Conservation (phyloP, 2,113 vertebrate genomes). For the Oryzias curvinotus region DNA sequence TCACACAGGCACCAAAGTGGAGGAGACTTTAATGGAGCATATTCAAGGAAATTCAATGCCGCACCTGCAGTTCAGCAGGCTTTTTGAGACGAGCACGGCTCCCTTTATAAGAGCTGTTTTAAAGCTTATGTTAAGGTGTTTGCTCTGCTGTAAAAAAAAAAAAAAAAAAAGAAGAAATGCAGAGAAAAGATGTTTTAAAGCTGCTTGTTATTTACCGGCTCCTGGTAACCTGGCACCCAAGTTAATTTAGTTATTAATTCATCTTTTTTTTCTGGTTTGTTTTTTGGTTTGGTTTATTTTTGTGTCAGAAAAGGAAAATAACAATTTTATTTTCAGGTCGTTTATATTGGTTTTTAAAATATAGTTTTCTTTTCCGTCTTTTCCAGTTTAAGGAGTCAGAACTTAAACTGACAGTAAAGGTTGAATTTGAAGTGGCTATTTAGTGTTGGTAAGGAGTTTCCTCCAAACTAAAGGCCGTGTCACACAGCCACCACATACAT, state of each 20-base stretch:
- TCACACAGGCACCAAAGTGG: constrained; percentile 32
- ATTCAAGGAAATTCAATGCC: constrained; percentile 59
- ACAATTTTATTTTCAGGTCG: background rate
- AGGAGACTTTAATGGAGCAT: constrained; percentile 33
- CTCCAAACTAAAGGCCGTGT: too few species aligned
- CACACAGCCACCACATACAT: too few species aligned
- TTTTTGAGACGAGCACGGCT: constrained; percentile 6
- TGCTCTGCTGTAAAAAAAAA: constrained; percentile 5
- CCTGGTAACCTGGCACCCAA: too few species aligned
- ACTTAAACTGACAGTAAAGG: too few species aligned
- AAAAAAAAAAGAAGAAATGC: constrained; percentile 1
- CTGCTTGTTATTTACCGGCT: background rate
- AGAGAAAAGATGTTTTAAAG: constrained; percentile 20
- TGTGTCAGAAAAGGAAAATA: background rate
- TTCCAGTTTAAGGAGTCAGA: too few species aligned
- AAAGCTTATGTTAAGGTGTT: constrained; percentile 30
- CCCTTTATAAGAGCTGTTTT: constrained; percentile 10
- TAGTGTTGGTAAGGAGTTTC: too few species aligned
- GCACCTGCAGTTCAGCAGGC: constrained; percentile 32
- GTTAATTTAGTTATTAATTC: too few species aligned
- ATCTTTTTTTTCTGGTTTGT: too few species aligned
- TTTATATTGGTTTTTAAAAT: background rate
- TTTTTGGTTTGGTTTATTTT: background rate
- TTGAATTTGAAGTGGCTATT: too few species aligned
- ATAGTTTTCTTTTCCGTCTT: too few species aligned